A percentile compares a stretch with the other conserved stretches of the same genome.
These are phyloP conservation scores for Drosophila yooni DNA, from an alignment of 2,888 invertebrate species.

Conservation along the genomic window DNA sequence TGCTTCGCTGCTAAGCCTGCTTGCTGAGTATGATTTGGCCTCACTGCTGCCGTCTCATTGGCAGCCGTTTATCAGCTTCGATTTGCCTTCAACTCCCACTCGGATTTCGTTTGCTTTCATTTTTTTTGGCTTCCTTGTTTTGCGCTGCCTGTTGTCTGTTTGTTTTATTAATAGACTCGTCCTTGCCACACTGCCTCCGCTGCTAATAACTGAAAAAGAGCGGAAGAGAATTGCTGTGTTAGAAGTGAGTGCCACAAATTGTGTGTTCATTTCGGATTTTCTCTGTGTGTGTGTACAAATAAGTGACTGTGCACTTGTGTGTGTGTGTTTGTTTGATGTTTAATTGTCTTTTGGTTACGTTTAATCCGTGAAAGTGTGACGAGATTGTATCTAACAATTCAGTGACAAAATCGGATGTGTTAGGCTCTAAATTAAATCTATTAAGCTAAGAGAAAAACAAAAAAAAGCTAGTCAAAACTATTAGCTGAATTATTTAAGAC, in stretches of 20 bases:
- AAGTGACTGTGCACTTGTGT: constrained; percentile 15
- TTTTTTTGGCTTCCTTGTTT: constrained; percentile 20
- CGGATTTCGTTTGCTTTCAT: constrained; percentile 11
- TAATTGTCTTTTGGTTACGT: constrained; percentile 52
- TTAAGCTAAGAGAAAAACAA: not conserved
- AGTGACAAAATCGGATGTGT: not conserved
- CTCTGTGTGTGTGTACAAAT: constrained; percentile 52
- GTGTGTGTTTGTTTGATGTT: constrained; percentile 8
- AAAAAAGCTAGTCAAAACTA: not conserved
- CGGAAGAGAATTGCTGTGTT: constrained; percentile 37
- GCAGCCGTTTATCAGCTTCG: constrained; percentile 53
- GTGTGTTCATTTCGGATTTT: constrained; percentile 50
- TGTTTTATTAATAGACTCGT: constrained; percentile 70
- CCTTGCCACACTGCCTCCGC: constrained; percentile 42
- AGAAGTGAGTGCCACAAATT: constrained; percentile 55
- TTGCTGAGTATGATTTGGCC: constrained; percentile 37
- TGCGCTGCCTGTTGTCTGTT: constrained; percentile 42
- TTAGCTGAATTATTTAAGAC: not conserved
- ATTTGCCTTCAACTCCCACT: constrained; percentile 38
- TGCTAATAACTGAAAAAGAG: constrained; percentile 68
- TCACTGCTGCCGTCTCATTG: constrained; percentile 44
- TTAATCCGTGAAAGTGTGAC: constrained; percentile 39
- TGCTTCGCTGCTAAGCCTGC: constrained; percentile 20
- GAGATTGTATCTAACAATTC: constrained; percentile 26
- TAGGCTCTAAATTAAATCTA: not conserved